Evolutionary conservation across 2,113 vertebrate genomes (phyloP), one percentile per base, ranked within the genome.

Genomic region (Coptodon bakossiorum): DNA sequence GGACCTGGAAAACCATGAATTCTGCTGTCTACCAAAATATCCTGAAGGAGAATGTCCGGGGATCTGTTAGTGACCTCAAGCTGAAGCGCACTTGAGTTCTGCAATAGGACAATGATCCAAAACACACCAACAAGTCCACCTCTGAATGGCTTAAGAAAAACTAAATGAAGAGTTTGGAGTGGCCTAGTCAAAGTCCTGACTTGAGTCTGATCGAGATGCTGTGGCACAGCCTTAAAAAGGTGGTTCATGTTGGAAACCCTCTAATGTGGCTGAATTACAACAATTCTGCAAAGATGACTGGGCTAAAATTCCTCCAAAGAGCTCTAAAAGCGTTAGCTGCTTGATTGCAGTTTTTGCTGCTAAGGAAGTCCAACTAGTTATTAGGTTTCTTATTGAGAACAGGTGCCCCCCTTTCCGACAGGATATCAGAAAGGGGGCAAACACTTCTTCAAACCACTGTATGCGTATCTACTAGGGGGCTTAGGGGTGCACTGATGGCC

Each of bases 21-120:
- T 11, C 52, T 53, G 52, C 52, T 10, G 19, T 53, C 24, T 56
- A 56, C 54, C 11, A 56, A 27, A 56, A 56, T 24, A 27, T 56
- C 54, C 54, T 56, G 53, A 56, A 56, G 22, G 53, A 56, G 22
- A 56, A 27, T 56, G 13, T 56, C 6, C 53, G n/a, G n/a, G n/a
- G n/a, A 56, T 56, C 53, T 56, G 53, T 56, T 56, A 9, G 13
- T 7, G 53, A 1, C 22, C 6, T 56, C 22, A 56, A 11, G 2
- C n/a, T 24, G 10, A 54, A 2, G n/a, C 53, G 12, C 0, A 2
- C 6, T 56, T 22, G 7, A 4, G 22, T 27, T 6, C 9, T 38
- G 38, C 38, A 38, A 9, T 9, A 10, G 38, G 9, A 56, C 13
- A 56, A 56, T 56, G 24, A 56, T 24, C 53, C 57, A 61, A 17